These are phyloP conservation scores for Gadus macrocephalus DNA, from an alignment of 2,113 vertebrate genomes.

Conservation along the genomic window DNA sequence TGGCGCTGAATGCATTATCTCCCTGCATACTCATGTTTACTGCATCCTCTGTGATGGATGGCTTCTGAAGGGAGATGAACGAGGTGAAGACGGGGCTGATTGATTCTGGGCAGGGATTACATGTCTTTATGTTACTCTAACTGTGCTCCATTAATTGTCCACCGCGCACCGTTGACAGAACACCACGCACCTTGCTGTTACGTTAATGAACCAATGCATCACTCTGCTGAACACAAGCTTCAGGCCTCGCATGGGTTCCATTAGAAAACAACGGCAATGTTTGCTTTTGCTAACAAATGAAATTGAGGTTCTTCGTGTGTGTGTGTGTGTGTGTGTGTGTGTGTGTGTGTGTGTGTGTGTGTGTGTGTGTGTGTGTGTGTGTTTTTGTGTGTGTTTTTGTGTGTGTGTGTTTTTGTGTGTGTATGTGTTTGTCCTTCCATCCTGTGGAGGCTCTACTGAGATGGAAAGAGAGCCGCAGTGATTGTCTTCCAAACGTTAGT, in stretches of 20 bases:
- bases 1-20: constrained; percentile 54
- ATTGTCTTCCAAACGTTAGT: too few relatives aligned
- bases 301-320: too few relatives aligned
- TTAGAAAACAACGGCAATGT: background rate
- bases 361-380: background rate
- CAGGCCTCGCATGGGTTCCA: background rate
- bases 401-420: background rate
- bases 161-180: too few relatives aligned
- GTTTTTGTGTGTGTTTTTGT: background rate
- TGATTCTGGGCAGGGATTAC: too few relatives aligned
- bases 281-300: too few relatives aligned
- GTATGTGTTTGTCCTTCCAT: constrained; percentile 18
- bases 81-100: too few relatives aligned
- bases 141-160: too few relatives aligned
- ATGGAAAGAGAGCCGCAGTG: too few relatives aligned
- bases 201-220: constrained; percentile 7
- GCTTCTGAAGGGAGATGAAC: too few relatives aligned
- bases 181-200: background rate
- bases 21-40: background rate
- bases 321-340: too few relatives aligned
- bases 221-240: constrained; percentile 6
- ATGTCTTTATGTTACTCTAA: too few relatives aligned
- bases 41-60: background rate
- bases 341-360: background rate
- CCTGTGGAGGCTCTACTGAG: constrained; percentile 2